A percentile compares a stretch with the other conserved stretches of the same genome.
phyloP scores from a whole-genome alignment of 2,888 invertebrate genomes.

The Epinotia nisella region DNA sequence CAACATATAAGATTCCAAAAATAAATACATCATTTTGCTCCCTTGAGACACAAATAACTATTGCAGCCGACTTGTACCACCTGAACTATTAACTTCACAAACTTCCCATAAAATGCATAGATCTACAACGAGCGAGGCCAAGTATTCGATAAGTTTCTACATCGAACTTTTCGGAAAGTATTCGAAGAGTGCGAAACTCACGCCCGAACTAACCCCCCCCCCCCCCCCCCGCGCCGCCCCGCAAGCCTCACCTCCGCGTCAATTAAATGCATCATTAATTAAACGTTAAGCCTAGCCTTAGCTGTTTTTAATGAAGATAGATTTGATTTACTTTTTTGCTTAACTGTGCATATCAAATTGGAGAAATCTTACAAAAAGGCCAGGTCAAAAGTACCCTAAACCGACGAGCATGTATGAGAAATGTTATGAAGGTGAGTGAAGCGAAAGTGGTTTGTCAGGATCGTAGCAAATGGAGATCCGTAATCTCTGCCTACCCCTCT shows the following conservation, averaged over 20 bases:
- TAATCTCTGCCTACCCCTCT: too few species aligned
- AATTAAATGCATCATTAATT: conserved; percentile 20
- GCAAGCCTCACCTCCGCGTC: not conserved
- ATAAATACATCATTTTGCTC: too few species aligned
- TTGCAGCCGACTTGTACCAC: not conserved
- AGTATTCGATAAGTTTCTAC: conserved; percentile 22
- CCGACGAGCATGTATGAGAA: too few species aligned
- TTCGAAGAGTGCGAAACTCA: conserved; percentile 12
- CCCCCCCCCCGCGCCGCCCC: not conserved
- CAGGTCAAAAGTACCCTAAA: too few species aligned
- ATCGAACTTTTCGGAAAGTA: conserved; percentile 13
- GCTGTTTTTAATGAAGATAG: conserved; percentile 5
- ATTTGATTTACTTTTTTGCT: not conserved
- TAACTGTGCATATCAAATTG: too few species aligned
- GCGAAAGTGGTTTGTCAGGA: too few species aligned
- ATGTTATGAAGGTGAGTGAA: too few species aligned
- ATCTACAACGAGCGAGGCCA: conserved; percentile 9
- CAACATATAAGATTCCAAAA: too few species aligned
- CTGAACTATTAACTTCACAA: not conserved
- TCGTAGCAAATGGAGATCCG: too few species aligned
- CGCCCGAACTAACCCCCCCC: conserved; percentile 1
- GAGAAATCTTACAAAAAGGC: too few species aligned
- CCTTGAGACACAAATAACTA: too few species aligned
- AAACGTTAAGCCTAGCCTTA: not conserved
- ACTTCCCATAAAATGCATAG: conserved; percentile 15